phyloP scores from a whole-genome alignment of 1,140 invertebrate genomes.

The Euura lappo region DNA sequence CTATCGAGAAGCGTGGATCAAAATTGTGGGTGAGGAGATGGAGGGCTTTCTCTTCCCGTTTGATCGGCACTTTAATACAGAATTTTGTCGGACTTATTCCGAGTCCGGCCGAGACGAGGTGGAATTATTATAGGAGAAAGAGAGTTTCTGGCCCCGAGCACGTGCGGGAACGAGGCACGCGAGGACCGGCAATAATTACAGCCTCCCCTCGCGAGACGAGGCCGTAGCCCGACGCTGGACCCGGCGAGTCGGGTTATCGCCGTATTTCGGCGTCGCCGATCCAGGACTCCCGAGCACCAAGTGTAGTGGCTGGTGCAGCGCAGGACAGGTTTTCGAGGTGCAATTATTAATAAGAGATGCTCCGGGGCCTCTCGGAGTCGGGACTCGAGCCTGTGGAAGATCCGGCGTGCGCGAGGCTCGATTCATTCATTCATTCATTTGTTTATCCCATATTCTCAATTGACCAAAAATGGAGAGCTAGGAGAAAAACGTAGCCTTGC shows the following conservation, averaged over 20 bases:
- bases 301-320: conserved; percentile 7
- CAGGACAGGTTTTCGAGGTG: conserved; percentile 22
- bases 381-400: conserved; percentile 21
- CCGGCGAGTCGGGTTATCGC: background rate
- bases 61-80: no score
- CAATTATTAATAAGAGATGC: conserved; percentile 25
- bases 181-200: conserved; percentile 5
- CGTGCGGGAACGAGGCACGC: conserved; percentile 5
- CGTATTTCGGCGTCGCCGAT: background rate
- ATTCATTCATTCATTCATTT: conserved; percentile 26
- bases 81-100: no score
- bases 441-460: no score
- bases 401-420: conserved; percentile 38
- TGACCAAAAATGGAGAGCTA: no score
- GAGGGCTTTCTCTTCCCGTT: background rate
- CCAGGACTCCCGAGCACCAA: conserved; percentile 4
- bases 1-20: background rate
- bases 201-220: background rate
- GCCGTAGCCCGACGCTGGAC: background rate
- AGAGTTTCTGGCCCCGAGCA: conserved; percentile 4
- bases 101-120: no score
- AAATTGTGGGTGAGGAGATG: background rate
- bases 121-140: background rate
- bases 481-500: background rate
- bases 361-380: conserved; percentile 4